Base-by-base conservation (phyloP, 2,888 invertebrate species). In the Torymus texanus region DNA sequence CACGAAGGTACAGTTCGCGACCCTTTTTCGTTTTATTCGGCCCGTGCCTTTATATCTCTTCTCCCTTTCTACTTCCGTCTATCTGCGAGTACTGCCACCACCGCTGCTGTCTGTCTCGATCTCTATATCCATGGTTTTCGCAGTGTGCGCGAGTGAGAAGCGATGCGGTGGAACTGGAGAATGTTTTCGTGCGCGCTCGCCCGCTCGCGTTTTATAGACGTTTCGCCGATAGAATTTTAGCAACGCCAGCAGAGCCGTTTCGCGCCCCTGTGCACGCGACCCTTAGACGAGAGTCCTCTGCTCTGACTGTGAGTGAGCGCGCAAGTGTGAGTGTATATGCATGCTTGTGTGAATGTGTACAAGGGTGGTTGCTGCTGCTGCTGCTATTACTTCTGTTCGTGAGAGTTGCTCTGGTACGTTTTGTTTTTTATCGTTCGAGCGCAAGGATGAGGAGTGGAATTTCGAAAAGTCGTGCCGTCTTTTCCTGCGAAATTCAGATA, bases 151-250 rank as follows among this genome's bases (percentile, higher is more conserved):
- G 29, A 29, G 29, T 3, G 29, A 29, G 29, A 29, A 29, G 29
- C 29, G 29, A 1, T 29, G 4, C 53, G 67, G 21, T 10, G 18
- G 16, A 62, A 8, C 51, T 14, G 53, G 66, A 21, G 63, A 63
- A 16, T 68, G 56, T 72, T 79, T 72, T 66, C 67, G 61, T 61
- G 79, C 56, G 71, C 62, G 59, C 29, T 5, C 29, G 29, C 18
- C 59, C 61, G 71, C 29, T 29, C 29, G 59, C 72, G 63, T 72
- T 79, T 79, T 75, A 79, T 79, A 67, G 79, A 75, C 72, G 72
- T 66, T 79, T 76, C 18, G 62, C 79, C 72, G 79, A 79, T 76
- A 72, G 79, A 79, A 76, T 79, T 79, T 76, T 72, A 65, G 75
- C 72, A 72, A 16, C 66, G 75, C 53, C 71, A 62, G 29, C 29